phyloP scores from a whole-genome alignment of 1,140 invertebrate genomes.

The Philopotamus ludificatus region DNA sequence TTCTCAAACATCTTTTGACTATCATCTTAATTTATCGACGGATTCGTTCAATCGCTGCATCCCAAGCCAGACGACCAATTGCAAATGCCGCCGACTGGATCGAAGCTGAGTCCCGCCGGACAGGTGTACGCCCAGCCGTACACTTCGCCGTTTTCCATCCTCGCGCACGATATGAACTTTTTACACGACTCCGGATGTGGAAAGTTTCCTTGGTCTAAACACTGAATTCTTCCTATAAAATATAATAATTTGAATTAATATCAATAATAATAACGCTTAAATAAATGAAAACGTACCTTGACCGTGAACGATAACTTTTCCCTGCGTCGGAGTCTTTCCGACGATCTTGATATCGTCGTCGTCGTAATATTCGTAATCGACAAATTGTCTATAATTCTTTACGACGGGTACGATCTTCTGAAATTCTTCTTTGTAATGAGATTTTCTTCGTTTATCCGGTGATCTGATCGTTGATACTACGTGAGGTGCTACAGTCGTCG shows the following conservation, averaged over 20 bases:
- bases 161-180: slow-evolving; percentile 85
- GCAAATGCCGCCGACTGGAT: slow-evolving; percentile 85
- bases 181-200: slow-evolving; percentile 83
- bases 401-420: slow-evolving; percentile 31
- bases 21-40: background rate
- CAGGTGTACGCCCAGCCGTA: slow-evolving; percentile 86
- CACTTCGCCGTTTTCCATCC: slow-evolving; percentile 72
- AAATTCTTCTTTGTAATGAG: slow-evolving; percentile 20
- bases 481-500: slow-evolving; percentile 32
- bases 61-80: slow-evolving; percentile 80
- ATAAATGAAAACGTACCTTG: slow-evolving; percentile 47
- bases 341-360: slow-evolving; percentile 59
- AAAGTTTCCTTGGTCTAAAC: slow-evolving; percentile 84
- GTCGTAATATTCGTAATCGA: slow-evolving; percentile 70
- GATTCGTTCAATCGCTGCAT: slow-evolving; percentile 59
- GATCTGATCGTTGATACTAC: background rate
- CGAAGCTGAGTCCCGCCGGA: slow-evolving; percentile 78
- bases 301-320: slow-evolving; percentile 60
- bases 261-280: slow-evolving; percentile 12
- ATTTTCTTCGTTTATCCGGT: slow-evolving; percentile 24
- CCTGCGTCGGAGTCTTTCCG: slow-evolving; percentile 56
- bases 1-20: background rate
- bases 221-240: slow-evolving; percentile 67
- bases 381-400: slow-evolving; percentile 47
- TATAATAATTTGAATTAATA: slow-evolving; percentile 12